A percentile compares a stretch with the other conserved stretches of the same genome.
Conservation (phyloP, 2,888 invertebrate species). For the Eugnorisma glareosa region DNA sequence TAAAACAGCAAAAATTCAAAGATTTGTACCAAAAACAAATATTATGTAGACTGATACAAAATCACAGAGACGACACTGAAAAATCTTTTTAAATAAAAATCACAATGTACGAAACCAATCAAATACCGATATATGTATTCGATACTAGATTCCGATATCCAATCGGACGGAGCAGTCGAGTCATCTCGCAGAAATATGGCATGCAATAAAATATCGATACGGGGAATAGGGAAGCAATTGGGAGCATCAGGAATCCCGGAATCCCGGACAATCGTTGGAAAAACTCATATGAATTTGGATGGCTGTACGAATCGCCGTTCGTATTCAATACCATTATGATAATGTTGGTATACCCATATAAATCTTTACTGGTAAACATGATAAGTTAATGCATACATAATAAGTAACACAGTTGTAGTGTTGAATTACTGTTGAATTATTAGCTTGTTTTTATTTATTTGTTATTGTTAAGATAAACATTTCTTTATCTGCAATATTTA, state of each 20-base stretch:
- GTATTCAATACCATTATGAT: conserved; percentile 72
- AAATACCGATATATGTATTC: conserved; percentile 80
- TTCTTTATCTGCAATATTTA: conserved; percentile 23
- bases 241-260: conserved; percentile 74
- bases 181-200: conserved; percentile 85
- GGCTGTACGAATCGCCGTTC: conserved; percentile 64
- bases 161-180: conserved; percentile 77
- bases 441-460: conserved; percentile 41
- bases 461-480: conserved; percentile 3
- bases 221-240: conserved; percentile 85
- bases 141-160: conserved; percentile 78
- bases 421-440: conserved; percentile 55
- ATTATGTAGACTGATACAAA: neutral
- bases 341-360: conserved; percentile 62
- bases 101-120: conserved; percentile 78
- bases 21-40: neutral
- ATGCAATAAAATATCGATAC: conserved; percentile 87
- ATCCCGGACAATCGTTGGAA: conserved; percentile 78
- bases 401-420: conserved; percentile 45
- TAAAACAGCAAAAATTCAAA: neutral
- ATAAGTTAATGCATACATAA: conserved; percentile 64
- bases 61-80: conserved; percentile 16
- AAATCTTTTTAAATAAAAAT: conserved; percentile 55
- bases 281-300: conserved; percentile 72
- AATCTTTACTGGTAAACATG: conserved; percentile 67